Percentiles rank a stretch among this genome's conserved stretches.
Conservation (phyloP, 2,113 vertebrate genomes). For the Ictidomys tridecemlineatus region DNA sequence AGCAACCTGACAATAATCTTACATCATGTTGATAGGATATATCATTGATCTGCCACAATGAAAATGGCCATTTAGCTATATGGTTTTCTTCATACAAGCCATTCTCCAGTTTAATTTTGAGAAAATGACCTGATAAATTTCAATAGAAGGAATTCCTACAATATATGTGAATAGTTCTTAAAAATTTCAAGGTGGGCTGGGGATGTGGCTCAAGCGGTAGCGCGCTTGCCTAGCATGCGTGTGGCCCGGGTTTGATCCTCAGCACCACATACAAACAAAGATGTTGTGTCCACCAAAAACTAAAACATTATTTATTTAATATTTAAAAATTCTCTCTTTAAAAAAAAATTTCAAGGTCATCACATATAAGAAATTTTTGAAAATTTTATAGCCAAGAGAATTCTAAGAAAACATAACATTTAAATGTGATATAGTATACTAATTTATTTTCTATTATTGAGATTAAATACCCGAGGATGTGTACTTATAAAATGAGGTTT, state of each 20-base stretch:
- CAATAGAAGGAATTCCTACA: background rate
- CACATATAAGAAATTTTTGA: background rate
- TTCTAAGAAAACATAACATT: background rate
- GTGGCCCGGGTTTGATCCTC: too few species aligned
- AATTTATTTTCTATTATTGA: background rate
- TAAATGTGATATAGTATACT: background rate
- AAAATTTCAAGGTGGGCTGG: background rate
- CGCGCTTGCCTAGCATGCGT: too few species aligned
- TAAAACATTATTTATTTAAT: too few species aligned
- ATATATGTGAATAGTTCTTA: background rate
- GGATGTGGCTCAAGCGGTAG: too few species aligned
- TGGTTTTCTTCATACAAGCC: background rate
- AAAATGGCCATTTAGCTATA: background rate
- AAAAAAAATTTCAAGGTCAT: background rate
- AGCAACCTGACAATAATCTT: background rate
- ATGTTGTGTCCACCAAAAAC: too few species aligned
- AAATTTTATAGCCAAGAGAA: background rate
- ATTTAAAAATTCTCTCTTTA: too few species aligned
- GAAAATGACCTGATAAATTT: background rate
- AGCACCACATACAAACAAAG: too few species aligned
- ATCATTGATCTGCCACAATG: background rate
- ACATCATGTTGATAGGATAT: background rate
- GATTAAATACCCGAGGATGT: background rate
- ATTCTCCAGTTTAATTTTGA: background rate
- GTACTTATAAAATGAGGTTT: background rate